A percentile compares a stretch with the other conserved stretches of the same genome.
Conservation (phyloP, 2,797 vertebrate species). For the Macropodus opercularis region DNA sequence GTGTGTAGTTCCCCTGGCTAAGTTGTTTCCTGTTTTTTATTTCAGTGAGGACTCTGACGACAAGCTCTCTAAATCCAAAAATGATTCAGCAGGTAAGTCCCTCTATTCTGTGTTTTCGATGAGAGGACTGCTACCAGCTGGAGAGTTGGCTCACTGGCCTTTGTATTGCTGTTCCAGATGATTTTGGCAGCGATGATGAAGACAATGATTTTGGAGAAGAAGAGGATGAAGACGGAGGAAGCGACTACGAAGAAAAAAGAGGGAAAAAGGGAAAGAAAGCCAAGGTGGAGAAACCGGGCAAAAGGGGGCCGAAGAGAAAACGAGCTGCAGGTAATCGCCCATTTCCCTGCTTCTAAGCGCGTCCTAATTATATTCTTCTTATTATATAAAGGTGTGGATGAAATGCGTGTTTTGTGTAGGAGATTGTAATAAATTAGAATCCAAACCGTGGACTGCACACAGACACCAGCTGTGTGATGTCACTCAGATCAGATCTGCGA, state of each 20-base stretch:
- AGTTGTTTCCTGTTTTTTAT: conserved; percentile 1
- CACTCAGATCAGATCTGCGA: too few relatives aligned
- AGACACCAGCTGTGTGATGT: too few relatives aligned
- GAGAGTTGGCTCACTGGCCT: not conserved
- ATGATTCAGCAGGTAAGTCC: conserved; percentile 91
- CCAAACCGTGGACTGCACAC: too few relatives aligned
- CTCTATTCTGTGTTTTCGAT: not conserved
- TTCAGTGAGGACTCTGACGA: conserved; percentile 96
- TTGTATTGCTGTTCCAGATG: conserved; percentile 72
- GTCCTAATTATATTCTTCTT: too few relatives aligned
- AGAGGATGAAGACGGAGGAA: conserved; percentile 87
- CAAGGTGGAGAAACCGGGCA: conserved; percentile 86
- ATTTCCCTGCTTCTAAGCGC: not conserved
- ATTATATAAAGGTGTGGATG: too few relatives aligned
- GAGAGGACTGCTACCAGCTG: not conserved
- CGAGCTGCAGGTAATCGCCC: conserved; percentile 81
- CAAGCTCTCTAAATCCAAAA: conserved; percentile 95
- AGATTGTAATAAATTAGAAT: too few relatives aligned
- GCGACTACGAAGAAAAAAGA: conserved; percentile 89
- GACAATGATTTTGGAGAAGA: conserved; percentile 86
- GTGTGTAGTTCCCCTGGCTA: too few relatives aligned
- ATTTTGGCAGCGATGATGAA: conserved; percentile 90
- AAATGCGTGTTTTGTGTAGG: too few relatives aligned
- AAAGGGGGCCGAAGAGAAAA: conserved; percentile 88
- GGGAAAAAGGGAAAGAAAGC: conserved; percentile 89